These are phyloP conservation scores for Falco punctatus DNA, from an alignment of 2,113 vertebrate species.

Conservation along the genomic window DNA sequence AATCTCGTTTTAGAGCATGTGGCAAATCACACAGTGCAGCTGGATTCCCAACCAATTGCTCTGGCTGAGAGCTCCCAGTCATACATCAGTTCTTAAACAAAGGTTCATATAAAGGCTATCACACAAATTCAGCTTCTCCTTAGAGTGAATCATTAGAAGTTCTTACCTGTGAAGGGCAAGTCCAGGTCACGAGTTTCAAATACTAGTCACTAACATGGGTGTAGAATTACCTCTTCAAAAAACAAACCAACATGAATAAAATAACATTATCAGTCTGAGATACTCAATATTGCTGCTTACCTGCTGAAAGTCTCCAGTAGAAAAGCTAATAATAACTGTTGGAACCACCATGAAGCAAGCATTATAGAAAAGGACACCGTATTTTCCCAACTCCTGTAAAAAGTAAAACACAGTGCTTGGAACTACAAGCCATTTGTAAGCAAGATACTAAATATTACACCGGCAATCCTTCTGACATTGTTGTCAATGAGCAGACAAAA, in stretches of 20 bases:
- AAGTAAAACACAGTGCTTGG: not conserved
- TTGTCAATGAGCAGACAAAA: not conserved
- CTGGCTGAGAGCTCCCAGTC: not conserved
- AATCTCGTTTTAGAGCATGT: not conserved
- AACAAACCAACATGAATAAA: not conserved
- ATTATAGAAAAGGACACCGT: slow-evolving; percentile 93
- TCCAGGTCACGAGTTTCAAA: not conserved
- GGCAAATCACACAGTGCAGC: not conserved
- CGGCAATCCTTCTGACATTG: not conserved
- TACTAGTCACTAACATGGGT: not conserved
- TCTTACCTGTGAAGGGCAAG: not conserved
- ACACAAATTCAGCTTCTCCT: not conserved
- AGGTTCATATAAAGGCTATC: not conserved
- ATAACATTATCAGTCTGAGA: not conserved
- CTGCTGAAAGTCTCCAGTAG: slow-evolving; percentile 86
- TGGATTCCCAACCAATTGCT: not conserved
- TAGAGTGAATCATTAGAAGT: not conserved
- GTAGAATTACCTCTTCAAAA: not conserved
- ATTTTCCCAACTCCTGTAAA: slow-evolving; percentile 87
- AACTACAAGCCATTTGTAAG: not conserved
- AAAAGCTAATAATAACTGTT: slow-evolving; percentile 80
- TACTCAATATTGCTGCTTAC: slow-evolving; percentile 61
- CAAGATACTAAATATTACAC: not conserved
- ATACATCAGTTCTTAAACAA: not conserved
- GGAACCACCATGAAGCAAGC: slow-evolving; percentile 89